Conservation (phyloP, 2,113 vertebrate genomes). For the Fukomys damarensis region DNA sequence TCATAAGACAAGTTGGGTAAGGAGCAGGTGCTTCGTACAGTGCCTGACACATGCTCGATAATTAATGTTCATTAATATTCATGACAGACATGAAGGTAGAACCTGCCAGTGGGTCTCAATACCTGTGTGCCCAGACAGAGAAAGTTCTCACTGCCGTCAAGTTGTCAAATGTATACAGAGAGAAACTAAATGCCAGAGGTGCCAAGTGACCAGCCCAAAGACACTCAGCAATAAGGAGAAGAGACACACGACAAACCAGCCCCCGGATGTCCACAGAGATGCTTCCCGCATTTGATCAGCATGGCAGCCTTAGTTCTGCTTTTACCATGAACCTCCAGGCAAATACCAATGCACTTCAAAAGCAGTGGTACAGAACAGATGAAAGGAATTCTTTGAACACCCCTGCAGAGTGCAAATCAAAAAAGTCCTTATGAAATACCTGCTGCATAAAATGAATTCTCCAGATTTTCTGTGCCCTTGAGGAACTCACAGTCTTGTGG, state of each 20-base stretch:
- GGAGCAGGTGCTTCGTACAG: background rate
- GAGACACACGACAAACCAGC: background rate
- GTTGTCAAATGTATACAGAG: background rate
- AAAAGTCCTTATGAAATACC: background rate
- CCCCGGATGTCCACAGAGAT: background rate
- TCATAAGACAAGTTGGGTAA: background rate
- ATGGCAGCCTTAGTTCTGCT: background rate
- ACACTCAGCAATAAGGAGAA: background rate
- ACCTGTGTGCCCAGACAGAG: background rate
- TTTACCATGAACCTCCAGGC: background rate
- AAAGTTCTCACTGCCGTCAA: background rate
- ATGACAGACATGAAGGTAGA: background rate
- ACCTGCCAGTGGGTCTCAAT: background rate
- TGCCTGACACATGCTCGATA: background rate
- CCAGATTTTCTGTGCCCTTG: background rate
- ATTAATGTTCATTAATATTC: background rate
- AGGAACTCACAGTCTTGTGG: background rate
- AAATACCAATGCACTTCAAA: background rate
- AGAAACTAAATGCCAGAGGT: conserved; percentile 3
- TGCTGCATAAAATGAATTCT: background rate
- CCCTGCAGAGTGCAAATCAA: background rate
- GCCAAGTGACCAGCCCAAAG: background rate
- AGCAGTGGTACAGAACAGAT: background rate
- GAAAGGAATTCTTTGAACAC: background rate
- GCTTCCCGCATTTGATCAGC: background rate